These are phyloP conservation scores for Alloplasta piceator DNA, from an alignment of 2,888 invertebrate genomes.

Conservation along the genomic window DNA sequence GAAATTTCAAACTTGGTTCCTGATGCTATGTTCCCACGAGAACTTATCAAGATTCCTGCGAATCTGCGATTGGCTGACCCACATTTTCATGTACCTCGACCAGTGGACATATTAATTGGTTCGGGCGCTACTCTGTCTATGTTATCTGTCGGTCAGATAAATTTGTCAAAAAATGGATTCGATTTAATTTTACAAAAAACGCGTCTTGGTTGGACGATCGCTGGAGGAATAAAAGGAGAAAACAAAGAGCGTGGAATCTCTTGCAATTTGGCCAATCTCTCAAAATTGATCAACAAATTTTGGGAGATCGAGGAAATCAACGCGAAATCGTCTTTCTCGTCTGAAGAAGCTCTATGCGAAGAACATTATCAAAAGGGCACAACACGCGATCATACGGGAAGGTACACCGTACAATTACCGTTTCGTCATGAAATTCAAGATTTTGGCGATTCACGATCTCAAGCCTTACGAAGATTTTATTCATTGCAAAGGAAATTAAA, in stretches of 20 bases:
- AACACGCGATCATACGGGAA: conserved; percentile 24
- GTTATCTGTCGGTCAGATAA: conserved; percentile 37
- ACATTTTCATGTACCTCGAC: conserved; percentile 39
- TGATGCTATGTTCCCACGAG: conserved; percentile 32
- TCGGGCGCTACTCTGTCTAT: conserved; percentile 31
- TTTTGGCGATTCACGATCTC: conserved; percentile 45
- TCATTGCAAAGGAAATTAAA: conserved; percentile 5
- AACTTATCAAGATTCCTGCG: conserved; percentile 22
- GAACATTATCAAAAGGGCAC: conserved; percentile 21
- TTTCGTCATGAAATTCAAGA: conserved; percentile 23
- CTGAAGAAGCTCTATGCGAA: conserved; percentile 41
- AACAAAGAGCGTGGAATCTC: neutral
- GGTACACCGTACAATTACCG: conserved; percentile 45
- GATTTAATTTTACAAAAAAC: conserved; percentile 46
- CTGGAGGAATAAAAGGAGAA: conserved; percentile 9
- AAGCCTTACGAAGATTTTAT: conserved; percentile 32
- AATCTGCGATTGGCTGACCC: conserved; percentile 46
- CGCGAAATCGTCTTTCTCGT: neutral
- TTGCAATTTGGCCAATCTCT: conserved; percentile 23
- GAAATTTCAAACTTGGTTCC: conserved; percentile 17
- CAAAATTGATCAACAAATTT: conserved; percentile 15
- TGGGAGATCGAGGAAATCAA: conserved; percentile 48
- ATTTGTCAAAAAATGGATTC: neutral
- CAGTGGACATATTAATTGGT: conserved; percentile 49
- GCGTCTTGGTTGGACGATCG: conserved; percentile 52